These are phyloP conservation scores for Perdita meconis DNA, from an alignment of 2,888 invertebrate species.

Conservation along the genomic window DNA sequence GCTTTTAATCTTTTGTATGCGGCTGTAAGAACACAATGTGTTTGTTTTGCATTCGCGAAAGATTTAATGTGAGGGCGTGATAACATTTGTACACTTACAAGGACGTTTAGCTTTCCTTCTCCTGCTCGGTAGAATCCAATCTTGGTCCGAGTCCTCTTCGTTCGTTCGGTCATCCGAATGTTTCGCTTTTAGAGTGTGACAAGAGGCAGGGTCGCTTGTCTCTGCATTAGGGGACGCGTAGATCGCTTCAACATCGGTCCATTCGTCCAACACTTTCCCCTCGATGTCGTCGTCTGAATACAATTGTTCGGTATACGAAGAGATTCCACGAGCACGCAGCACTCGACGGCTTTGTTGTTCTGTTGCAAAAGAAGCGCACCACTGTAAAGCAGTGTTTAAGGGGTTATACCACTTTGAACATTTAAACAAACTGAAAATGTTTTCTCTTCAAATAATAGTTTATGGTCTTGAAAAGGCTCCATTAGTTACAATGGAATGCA, in stretches of 20 bases:
- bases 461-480: too few species aligned
- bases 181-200: conserved; percentile 70
- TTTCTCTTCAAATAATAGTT: too few species aligned
- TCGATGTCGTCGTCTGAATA: conserved; percentile 79
- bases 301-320: conserved; percentile 81
- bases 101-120: conserved; percentile 81
- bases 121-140: conserved; percentile 82
- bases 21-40: conserved; percentile 64
- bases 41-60: neutral
- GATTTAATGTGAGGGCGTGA: neutral
- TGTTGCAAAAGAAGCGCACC: neutral
- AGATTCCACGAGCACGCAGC: conserved; percentile 79
- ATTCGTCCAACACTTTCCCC: conserved; percentile 78
- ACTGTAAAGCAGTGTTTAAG: neutral
- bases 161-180: conserved; percentile 70
- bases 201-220: conserved; percentile 68
- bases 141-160: conserved; percentile 81
- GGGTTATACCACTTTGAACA: too few species aligned
- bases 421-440: too few species aligned
- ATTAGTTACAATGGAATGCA: too few species aligned
- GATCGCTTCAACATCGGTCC: conserved; percentile 78
- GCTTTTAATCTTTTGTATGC: conserved; percentile 75
- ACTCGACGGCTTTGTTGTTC: conserved; percentile 75
- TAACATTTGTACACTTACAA: conserved; percentile 65
- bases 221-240: conserved; percentile 74